These are phyloP conservation scores for Thunnus maccoyii DNA, from an alignment of 2,113 vertebrate genomes.

Conservation along the genomic window DNA sequence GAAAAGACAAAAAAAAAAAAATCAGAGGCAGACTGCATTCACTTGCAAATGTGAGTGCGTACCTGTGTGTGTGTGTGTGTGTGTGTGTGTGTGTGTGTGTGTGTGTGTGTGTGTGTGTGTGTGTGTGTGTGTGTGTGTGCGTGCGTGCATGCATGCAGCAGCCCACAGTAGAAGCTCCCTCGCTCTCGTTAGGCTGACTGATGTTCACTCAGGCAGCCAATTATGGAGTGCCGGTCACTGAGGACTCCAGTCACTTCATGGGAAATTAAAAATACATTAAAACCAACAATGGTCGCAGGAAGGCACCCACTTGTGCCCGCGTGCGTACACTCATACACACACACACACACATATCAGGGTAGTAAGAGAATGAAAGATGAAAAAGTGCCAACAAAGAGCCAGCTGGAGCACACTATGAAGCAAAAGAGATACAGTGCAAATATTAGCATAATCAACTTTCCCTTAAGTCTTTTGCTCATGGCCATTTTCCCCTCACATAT, in stretches of 20 bases:
- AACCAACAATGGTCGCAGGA: conserved; percentile 73
- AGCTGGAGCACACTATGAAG: conserved; percentile 27
- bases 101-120: conserved; percentile 10
- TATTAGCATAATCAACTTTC: conserved; percentile 38
- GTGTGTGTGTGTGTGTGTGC: conserved; percentile 33
- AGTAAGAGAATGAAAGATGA: conserved; percentile 21
- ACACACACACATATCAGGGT: conserved; percentile 1
- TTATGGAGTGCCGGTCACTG: conserved; percentile 75
- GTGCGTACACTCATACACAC: neutral
- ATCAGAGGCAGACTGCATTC: conserved; percentile 33
- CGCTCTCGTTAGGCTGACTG: conserved; percentile 82
- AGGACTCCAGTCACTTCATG: conserved; percentile 78
- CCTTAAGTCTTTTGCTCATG: neutral
- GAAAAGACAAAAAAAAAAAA: conserved; percentile 19
- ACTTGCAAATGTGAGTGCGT: conserved; percentile 23
- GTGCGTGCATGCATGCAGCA: neutral
- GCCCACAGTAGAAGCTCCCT: conserved; percentile 35
- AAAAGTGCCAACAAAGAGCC: conserved; percentile 40
- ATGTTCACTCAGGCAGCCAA: conserved; percentile 82
- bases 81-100: conserved; percentile 36
- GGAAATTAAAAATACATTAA: conserved; percentile 84
- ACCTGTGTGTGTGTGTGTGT: conserved; percentile 25
- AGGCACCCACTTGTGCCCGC: conserved; percentile 12
- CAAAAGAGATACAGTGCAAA: conserved; percentile 16
- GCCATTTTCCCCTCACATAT: neutral